Evolutionary conservation across 2,797 vertebrate genomes (phyloP).

Genomic region (Acestrorhynchus altus): DNA sequence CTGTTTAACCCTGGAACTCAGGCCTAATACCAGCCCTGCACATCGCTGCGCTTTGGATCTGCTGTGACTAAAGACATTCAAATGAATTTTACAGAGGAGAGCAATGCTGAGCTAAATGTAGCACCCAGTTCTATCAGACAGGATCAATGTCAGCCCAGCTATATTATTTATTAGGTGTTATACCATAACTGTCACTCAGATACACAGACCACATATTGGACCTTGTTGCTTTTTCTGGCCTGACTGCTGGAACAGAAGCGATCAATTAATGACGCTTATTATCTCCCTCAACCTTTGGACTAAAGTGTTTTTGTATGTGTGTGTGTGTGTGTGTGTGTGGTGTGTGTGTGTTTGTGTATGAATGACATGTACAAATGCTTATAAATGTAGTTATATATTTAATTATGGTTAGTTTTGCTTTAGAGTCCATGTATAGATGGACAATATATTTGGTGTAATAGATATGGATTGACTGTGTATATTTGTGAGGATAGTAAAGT

Average conservation of each 20-base stretch:
- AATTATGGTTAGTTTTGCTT: too few relatives aligned
- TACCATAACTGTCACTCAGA: constrained; percentile 5
- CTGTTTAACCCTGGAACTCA: too few relatives aligned
- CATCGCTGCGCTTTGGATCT: not conserved
- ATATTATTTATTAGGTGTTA: not conserved
- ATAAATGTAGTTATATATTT: too few relatives aligned
- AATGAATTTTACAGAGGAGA: not conserved
- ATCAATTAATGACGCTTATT: constrained; percentile 19
- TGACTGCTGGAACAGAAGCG: not conserved
- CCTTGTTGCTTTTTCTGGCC: constrained; percentile 16
- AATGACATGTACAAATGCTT: not conserved
- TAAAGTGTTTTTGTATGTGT: not conserved
- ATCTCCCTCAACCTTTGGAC: constrained; percentile 30
- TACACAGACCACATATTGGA: not conserved
- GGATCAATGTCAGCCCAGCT: constrained; percentile 17
- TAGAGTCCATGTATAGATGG: too few relatives aligned
- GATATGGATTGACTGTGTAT: too few relatives aligned
- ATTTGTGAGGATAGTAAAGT: too few relatives aligned
- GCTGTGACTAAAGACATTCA: not conserved
- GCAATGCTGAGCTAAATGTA: not conserved
- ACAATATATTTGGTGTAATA: too few relatives aligned
- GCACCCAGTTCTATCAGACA: not conserved
- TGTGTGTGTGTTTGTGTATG: not conserved
- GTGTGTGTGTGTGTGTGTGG: not conserved
- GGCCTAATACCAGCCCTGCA: too few relatives aligned